Base-by-base conservation (phyloP, 2,113 vertebrate genomes). In the Limanda limanda region DNA sequence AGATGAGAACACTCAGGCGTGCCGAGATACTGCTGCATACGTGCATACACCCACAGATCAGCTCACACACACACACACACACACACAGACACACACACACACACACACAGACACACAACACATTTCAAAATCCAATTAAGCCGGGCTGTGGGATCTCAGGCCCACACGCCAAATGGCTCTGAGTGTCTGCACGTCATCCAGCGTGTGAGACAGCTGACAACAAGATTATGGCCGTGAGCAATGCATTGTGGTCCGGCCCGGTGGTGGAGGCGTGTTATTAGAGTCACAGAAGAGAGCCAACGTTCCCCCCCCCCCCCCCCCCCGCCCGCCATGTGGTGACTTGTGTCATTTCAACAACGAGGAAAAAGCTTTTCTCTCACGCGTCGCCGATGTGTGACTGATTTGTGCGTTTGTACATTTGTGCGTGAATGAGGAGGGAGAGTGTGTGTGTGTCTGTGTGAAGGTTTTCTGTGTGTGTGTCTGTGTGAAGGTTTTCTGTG, bases 41-140 rank as follows among this genome's bases (percentile, higher is more conserved):
- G 60, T 54, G 69, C 79, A 59, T 37, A 70, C 72, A 67, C 81
- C 24, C 79, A 84, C 70, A 79, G 61, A 85, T 27, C 24, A 55
- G 57, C 61, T 54, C 60, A 64, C 84, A 70, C n/a, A 69, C 52
- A 65, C 60, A 52, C 27, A 52, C 61, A 54, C 55, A 64, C 79
- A 70, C 35, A 64, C 37, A 63, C n/a, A n/a, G n/a, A n/a, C n/a
- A n/a, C 84, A 70, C n/a, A 69, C 52, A 65, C 60, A 52, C 27
- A 52, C 61, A 54, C 55, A 64, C 79, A 70, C 35, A 64, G n/a
- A 63, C 62, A 47, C 21, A 12, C 54, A 68, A 76, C 20, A 45
- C 81, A 81, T 86, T 86, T 86, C 81, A 83, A 82, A 91, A 90
- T 91, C 90, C 88, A 91, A 90, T 91, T 90, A 91, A 84, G 68